phyloP scores from a whole-genome alignment of 2,113 vertebrate species.

The Dermatemys mawii region DNA sequence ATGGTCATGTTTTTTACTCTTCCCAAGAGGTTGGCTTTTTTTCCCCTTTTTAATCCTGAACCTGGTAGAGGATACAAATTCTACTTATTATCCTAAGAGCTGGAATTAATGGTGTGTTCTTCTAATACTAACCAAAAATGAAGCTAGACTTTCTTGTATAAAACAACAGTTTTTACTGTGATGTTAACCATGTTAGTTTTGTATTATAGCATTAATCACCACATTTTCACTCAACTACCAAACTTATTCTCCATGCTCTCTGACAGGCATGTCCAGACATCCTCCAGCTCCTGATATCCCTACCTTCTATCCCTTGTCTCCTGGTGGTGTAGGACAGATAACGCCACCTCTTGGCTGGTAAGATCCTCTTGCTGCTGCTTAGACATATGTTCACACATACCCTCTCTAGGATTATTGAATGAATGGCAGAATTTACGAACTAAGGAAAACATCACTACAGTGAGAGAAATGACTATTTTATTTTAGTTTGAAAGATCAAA shows the following conservation, averaged over 20 bases:
- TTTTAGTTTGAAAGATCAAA: slow-evolving; percentile 64
- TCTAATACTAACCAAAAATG: not conserved
- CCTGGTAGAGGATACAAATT: rapidly evolving
- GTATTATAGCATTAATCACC: not conserved
- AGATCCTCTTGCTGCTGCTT: slow-evolving; percentile 73
- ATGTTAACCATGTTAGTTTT: not conserved
- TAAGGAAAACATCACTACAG: slow-evolving; percentile 11
- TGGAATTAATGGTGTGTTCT: not conserved
- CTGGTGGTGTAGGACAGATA: slow-evolving; percentile 94
- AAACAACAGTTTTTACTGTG: not conserved
- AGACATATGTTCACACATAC: not conserved
- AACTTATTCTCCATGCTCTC: slow-evolving; percentile 55
- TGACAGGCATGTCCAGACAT: slow-evolving; percentile 93
- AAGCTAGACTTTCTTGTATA: not conserved
- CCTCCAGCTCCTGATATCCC: slow-evolving; percentile 94
- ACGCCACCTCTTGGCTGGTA: slow-evolving; percentile 98
- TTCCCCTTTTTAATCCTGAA: not conserved
- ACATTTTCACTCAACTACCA: slow-evolving; percentile 19
- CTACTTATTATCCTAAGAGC: not conserved
- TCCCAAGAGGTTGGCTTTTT: rapidly evolving
- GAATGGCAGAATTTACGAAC: not conserved
- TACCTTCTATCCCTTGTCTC: slow-evolving; percentile 96
- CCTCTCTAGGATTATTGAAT: not conserved
- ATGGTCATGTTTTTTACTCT: not conserved
- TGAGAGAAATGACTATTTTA: slow-evolving; percentile 33